These are phyloP conservation scores for Pseudoips prasinana DNA, from an alignment of 2,888 invertebrate genomes.

Conservation along the genomic window DNA sequence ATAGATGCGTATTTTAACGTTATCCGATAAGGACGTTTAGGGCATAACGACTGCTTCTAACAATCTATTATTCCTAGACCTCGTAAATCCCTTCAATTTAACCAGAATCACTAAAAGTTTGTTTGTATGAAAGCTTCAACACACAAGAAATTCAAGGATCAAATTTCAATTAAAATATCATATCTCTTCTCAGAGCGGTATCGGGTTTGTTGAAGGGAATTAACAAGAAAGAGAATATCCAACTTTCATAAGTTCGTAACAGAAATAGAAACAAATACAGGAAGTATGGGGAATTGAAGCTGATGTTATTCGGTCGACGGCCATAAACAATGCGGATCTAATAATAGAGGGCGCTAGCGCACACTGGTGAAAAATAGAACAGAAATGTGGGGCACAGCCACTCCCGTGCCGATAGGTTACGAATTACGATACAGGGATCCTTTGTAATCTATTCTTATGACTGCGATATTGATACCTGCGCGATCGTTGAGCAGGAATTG, in stretches of 20 bases:
- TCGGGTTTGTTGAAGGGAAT: not conserved
- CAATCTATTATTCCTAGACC: too few species aligned
- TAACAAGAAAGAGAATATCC: constrained; percentile 6
- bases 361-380: constrained; percentile 68
- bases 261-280: constrained; percentile 48
- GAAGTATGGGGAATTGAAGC: constrained; percentile 46
- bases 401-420: constrained; percentile 49
- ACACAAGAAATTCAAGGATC: too few species aligned
- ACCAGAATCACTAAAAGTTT: too few species aligned
- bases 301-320: constrained; percentile 56
- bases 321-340: constrained; percentile 74
- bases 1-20: too few species aligned
- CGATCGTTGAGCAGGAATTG: too few species aligned
- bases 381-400: constrained; percentile 70
- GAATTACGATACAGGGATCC: constrained; percentile 18
- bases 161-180: too few species aligned
- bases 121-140: too few species aligned
- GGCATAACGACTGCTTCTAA: too few species aligned
- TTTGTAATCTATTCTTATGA: constrained; percentile 16
- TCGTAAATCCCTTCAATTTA: too few species aligned
- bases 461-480: too few species aligned
- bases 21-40: too few species aligned
- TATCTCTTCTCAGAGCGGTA: too few species aligned
- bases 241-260: constrained; percentile 23
- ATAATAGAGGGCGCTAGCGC: constrained; percentile 69